phyloP scores from a whole-genome alignment of 2,113 vertebrate species.

The Grantiella picta region DNA sequence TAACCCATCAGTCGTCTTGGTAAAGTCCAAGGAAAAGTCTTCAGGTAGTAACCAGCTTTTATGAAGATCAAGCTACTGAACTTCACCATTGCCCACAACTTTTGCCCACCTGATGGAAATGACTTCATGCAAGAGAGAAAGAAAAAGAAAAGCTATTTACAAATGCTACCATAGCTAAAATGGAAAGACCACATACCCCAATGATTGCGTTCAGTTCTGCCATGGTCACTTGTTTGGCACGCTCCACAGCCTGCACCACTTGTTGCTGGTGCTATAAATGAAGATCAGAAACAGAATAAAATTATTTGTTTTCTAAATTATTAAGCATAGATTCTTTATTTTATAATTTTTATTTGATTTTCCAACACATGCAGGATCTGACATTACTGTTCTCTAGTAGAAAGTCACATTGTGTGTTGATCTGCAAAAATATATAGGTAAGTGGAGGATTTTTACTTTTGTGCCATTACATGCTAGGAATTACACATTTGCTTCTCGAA shows the following conservation, averaged over 20 bases:
- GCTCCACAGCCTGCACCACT: conserved; percentile 96
- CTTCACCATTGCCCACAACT: background rate
- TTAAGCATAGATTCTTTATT: conserved; percentile 53
- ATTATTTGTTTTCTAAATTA: conserved; percentile 72
- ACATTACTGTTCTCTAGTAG: conserved; percentile 7
- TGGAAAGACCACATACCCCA: conserved; percentile 95
- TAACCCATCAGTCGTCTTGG: background rate
- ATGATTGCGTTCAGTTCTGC: conserved; percentile 98
- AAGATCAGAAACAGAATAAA: conserved; percentile 78
- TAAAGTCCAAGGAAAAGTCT: background rate
- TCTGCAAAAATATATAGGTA: background rate
- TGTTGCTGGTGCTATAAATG: conserved; percentile 93
- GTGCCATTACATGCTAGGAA: background rate
- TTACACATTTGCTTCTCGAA: background rate
- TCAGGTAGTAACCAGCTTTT: background rate
- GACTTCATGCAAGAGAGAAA: background rate
- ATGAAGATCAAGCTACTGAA: conserved; percentile 4
- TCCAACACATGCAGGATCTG: conserved; percentile 45
- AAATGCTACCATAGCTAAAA: conserved; percentile 84
- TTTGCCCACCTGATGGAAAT: background rate
- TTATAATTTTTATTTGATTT: conserved; percentile 3
- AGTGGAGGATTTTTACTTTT: background rate
- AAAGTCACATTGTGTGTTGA: background rate
- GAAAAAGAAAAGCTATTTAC: conserved; percentile 67
- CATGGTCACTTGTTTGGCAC: conserved; percentile 99